Base-by-base conservation (phyloP, 2,797 vertebrate genomes). In the Podarcis siculus region DNA sequence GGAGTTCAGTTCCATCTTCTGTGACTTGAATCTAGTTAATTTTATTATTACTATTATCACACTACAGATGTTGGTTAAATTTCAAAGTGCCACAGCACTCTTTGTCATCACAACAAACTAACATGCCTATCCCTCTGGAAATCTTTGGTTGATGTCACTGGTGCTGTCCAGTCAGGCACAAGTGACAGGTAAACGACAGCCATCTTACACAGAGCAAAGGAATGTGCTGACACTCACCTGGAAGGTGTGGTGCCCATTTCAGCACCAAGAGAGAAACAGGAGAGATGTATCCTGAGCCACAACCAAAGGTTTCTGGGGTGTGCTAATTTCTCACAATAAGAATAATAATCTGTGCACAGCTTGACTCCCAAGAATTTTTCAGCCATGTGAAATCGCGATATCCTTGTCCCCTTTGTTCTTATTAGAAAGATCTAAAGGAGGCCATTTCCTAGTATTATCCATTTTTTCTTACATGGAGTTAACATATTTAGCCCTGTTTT, bases 351-450 rank as follows among this genome's bases (percentile, higher is more conserved):
- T 42, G 27, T 23, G 35, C 9, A n/a, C 25, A 55, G 80, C 6
- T 67, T 83, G 64, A 55, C 32, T 67, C 21, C 69, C 69, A 42
- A 64, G 30, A 55, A 21, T 55, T 64, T 89, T 80, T 79, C 71
- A 67, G 3, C 39, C 80, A 91, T 92, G 93, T 94, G 19, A 92
- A 92, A 95, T 89, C 49, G 91, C 72, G 55, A 78, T 86, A 89
- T 85, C 87, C 82, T 72, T 78, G 91, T 89, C 83, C 78, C 86
- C 84, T 75, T 75, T 82, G 86, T 67, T 0, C 0, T 73, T 37
- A 93, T 93, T 89, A 92, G 93, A 95, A 95, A 95, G 93, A 94
- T 95, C 93, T 95, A 93, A 95, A 93, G 93, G 91, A 90, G 88
- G 94, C 91, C 83, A 93, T 73, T 88, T 87, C 90, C 87, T 79